Base-by-base conservation (phyloP, 2,113 vertebrate genomes). In the Psophia crepitans region DNA sequence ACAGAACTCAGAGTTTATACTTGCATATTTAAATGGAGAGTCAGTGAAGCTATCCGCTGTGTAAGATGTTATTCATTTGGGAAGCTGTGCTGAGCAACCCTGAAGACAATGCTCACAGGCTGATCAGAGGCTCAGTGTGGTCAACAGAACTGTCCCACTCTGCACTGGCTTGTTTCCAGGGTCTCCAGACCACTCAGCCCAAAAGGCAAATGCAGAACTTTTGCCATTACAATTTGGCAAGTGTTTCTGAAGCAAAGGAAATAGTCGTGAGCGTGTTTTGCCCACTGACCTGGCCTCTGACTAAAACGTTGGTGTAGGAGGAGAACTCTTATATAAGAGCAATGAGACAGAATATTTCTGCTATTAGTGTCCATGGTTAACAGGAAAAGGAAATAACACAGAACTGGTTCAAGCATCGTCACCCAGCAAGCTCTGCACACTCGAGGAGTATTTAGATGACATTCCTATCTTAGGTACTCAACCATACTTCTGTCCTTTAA, bases 401-500 rank as follows among this genome's bases (percentile, higher is more conserved):
- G 91, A 87, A 69, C 66, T 77, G 90, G 77, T 94, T 96, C 81
- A 87, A 48, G 61, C 89, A 73, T 96, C 3, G 2, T 95, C 89
- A 96, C 91, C 54, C 74, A 80, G 74, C 77, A 94, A 91, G 79
- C 84, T 75, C 66, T 57, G 39, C 66, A 63, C 66, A 49, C 46
- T 91, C 70, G 32, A 33, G 30, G 87, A 84, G 24, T 79, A 88
- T 96, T 97, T 69, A 87, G 86, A 95, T 92, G 84, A 46, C 94
- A 97, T 97, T 96, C 95, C 93, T 85, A 2, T 97, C 81, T 74
- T 95, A 54, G 77, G 84, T 96, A 97, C 78, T 97, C 96, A 97
- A n/a, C 20, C 32, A 19, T 84, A 9, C 28, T 91, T 89, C 44
- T 70, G 35, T 69, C 54, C 49, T 70, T 95, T 93, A 68, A 78